Evolutionary conservation across 1,140 invertebrate genomes (phyloP).

Genomic region (Psix sp.): DNA sequence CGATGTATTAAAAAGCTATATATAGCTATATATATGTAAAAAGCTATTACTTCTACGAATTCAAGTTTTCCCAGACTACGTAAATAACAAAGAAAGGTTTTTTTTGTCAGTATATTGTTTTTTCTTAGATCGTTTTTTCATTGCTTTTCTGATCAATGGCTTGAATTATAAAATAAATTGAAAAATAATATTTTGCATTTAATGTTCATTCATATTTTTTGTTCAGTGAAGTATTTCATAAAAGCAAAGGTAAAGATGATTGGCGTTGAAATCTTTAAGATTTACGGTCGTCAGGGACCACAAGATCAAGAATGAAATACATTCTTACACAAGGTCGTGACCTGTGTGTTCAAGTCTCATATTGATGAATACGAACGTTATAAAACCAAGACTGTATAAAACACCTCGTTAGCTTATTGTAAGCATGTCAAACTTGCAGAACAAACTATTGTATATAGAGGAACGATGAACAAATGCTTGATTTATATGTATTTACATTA

Average conservation of each 20-base stretch:
- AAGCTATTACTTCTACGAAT: too few relatives aligned
- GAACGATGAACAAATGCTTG: conserved; percentile 32
- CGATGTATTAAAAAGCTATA: too few relatives aligned
- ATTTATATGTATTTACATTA: conserved; percentile 49
- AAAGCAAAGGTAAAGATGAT: conserved; percentile 65
- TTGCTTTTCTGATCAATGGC: too few relatives aligned
- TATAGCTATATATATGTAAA: too few relatives aligned
- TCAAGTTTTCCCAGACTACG: too few relatives aligned
- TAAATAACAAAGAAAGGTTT: too few relatives aligned
- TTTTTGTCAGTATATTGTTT: too few relatives aligned
- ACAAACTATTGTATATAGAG: conserved; percentile 49
- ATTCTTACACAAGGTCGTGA: conserved; percentile 59
- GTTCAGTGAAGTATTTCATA: conserved; percentile 29
- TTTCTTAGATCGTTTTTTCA: too few relatives aligned
- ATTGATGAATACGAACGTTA: conserved; percentile 59
- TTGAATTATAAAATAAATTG: conserved; percentile 7
- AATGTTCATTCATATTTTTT: conserved; percentile 46
- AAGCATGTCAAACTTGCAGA: conserved; percentile 49
- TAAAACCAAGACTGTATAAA: conserved; percentile 54
- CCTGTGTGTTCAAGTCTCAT: conserved; percentile 55
- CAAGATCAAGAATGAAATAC: conserved; percentile 61
- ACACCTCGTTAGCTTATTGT: conserved; percentile 62
- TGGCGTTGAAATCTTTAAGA: conserved; percentile 69
- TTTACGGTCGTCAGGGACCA: conserved; percentile 67
- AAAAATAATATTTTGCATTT: not conserved